phyloP scores from a whole-genome alignment of 2,888 invertebrate species.

The Dicyrtoma fusca region DNA sequence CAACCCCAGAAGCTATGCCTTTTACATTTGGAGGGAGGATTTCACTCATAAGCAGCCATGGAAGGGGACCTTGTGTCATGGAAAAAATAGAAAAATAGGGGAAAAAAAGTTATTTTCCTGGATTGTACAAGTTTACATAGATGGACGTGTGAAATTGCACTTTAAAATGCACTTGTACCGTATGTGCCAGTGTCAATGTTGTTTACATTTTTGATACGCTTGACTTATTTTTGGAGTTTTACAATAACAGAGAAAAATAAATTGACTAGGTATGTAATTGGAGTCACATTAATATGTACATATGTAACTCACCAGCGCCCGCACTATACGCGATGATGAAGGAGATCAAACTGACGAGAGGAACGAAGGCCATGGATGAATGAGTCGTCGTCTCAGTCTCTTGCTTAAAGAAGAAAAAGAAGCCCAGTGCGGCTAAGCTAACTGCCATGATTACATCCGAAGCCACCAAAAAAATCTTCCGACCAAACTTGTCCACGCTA shows the following conservation, averaged over 20 bases:
- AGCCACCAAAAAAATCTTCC: conserved; percentile 75
- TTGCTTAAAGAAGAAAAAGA: conserved; percentile 68
- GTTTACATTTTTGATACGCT: too few relatives aligned
- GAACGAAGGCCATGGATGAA: conserved; percentile 69
- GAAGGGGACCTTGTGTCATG: conserved; percentile 58
- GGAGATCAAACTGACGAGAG: conserved; percentile 67
- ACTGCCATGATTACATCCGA: conserved; percentile 74
- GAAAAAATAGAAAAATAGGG: too few relatives aligned
- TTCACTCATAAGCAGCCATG: conserved; percentile 68
- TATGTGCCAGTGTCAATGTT: too few relatives aligned
- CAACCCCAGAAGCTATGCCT: conserved; percentile 72
- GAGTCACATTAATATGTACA: too few relatives aligned
- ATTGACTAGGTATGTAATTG: too few relatives aligned
- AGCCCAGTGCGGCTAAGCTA: conserved; percentile 71
- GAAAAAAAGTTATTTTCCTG: too few relatives aligned
- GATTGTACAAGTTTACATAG: too few relatives aligned
- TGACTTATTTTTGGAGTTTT: too few relatives aligned
- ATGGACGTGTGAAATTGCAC: too few relatives aligned
- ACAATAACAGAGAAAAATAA: too few relatives aligned
- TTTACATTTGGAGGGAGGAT: conserved; percentile 74
- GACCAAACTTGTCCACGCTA: conserved; percentile 77
- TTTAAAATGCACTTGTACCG: too few relatives aligned
- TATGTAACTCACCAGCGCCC: conserved; percentile 23
- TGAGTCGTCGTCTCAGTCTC: conserved; percentile 38
- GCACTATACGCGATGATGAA: background rate